These are phyloP conservation scores for Campoplex capitator DNA, from an alignment of 2,888 invertebrate species.

Conservation along the genomic window DNA sequence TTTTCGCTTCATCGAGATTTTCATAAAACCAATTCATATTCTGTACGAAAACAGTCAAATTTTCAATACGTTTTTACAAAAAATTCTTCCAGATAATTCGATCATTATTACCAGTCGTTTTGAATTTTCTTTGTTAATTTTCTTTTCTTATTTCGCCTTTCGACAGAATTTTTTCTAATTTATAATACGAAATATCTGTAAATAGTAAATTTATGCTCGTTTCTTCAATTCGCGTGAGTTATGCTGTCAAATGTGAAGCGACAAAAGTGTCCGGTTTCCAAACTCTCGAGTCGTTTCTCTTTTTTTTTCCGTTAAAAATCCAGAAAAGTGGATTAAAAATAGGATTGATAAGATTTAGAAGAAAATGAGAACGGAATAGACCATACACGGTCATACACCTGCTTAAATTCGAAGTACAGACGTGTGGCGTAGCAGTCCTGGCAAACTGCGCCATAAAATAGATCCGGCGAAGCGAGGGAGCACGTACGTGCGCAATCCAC, in stretches of 20 bases:
- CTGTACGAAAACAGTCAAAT: no score
- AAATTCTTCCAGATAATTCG: no score
- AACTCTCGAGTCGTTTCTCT: background rate
- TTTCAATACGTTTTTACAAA: no score
- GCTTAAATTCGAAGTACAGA: conserved; percentile 36
- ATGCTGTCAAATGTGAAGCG: background rate
- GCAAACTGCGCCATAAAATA: conserved; percentile 74
- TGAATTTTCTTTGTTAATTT: no score
- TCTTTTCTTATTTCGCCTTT: no score
- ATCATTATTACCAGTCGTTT: no score
- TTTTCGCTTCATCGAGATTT: background rate
- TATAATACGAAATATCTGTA: no score
- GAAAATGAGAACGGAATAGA: conserved; percentile 9
- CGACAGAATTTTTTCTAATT: no score
- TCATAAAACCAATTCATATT: background rate
- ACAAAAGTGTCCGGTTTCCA: background rate
- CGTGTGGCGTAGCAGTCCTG: conserved; percentile 32
- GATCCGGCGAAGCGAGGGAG: conserved; percentile 78
- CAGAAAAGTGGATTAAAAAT: background rate
- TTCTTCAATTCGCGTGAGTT: background rate
- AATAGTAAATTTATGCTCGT: background rate
- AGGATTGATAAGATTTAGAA: background rate
- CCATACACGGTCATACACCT: conserved; percentile 5
- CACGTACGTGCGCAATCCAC: conserved; percentile 75
- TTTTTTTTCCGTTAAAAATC: background rate